Conservation (phyloP, 2,797 vertebrate genomes). For the Dendrocincla fuliginosa region DNA sequence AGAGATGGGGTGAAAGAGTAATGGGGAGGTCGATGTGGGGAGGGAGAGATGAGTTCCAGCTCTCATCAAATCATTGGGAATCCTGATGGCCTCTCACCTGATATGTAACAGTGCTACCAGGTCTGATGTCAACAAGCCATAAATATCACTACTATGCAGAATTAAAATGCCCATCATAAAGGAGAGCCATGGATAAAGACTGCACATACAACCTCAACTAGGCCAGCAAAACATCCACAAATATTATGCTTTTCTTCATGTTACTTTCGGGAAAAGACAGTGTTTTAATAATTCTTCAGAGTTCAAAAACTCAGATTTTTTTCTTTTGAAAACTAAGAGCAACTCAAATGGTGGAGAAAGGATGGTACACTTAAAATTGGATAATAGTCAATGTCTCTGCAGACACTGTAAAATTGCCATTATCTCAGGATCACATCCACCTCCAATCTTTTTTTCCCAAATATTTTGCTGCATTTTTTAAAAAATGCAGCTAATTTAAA, state of each 20-base stretch:
- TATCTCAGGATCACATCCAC: rapidly evolving
- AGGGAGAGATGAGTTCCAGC: neutral
- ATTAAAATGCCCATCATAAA: neutral
- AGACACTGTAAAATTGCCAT: neutral
- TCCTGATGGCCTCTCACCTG: rapidly evolving
- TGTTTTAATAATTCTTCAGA: neutral
- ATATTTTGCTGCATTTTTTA: neutral
- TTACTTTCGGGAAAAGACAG: neutral
- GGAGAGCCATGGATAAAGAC: neutral
- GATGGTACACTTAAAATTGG: neutral
- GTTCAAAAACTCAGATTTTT: neutral
- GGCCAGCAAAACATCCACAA: neutral
- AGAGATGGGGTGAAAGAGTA: neutral
- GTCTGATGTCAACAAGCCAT: neutral
- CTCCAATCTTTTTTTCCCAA: neutral
- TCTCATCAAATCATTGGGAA: neutral
- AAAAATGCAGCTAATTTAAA: neutral
- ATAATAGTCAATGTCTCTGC: neutral
- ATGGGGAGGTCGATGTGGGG: rapidly evolving
- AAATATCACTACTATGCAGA: neutral
- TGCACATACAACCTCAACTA: neutral
- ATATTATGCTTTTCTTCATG: neutral
- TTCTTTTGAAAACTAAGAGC: neutral
- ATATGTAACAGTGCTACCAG: rapidly evolving
- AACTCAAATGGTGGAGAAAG: neutral